Conservation (phyloP, 2,113 vertebrate species). For the Neomonachus schauinslandi region DNA sequence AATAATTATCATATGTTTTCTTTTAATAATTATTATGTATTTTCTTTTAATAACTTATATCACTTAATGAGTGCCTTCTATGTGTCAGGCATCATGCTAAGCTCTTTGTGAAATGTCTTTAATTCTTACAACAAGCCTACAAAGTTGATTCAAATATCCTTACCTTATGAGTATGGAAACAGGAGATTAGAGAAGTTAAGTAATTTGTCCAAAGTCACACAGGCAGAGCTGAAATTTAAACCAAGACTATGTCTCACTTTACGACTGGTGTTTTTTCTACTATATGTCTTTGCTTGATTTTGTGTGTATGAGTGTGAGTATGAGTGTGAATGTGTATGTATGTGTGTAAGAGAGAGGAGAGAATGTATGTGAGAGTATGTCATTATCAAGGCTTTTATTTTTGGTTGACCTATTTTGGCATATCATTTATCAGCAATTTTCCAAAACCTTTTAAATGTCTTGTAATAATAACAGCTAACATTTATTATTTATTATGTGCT, state of each 20-base stretch:
- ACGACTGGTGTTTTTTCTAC: not conserved
- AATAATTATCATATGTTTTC: not conserved
- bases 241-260: not conserved
- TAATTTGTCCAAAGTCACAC: not conserved
- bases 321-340: not conserved
- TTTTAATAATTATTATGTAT: not conserved
- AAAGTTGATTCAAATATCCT: not conserved
- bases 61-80: not conserved
- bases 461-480: not conserved
- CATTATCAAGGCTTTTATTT: not conserved
- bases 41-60: constrained; percentile 26
- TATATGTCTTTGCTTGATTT: not conserved
- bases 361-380: not conserved
- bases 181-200: constrained; percentile 1
- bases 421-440: constrained; percentile 5
- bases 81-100: not conserved
- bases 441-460: not conserved
- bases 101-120: constrained; percentile 21
- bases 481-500: not conserved
- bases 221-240: not conserved
- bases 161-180: not conserved
- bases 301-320: not conserved
- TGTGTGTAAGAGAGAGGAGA: not conserved
- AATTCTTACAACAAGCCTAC: not conserved
- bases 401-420: not conserved